Evolutionary conservation across 1,140 invertebrate species (phyloP).

Genomic region (Armadillidium nasatum): DNA sequence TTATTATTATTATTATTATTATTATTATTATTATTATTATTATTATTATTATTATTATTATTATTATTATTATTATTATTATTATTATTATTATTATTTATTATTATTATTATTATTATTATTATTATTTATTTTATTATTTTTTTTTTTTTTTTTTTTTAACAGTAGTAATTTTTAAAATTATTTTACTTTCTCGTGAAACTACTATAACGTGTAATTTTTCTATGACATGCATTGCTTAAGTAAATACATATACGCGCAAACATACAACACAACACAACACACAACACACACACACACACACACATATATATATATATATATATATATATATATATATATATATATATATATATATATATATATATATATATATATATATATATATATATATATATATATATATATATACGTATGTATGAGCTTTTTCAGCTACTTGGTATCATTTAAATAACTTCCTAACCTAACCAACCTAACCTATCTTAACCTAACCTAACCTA

Average conservation of each 20-base stretch:
- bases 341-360: constrained; percentile 14
- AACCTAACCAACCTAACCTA: too few species aligned
- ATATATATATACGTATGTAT: not conserved
- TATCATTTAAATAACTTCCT: too few species aligned
- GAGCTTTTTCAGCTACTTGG: too few species aligned
- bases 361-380: not conserved
- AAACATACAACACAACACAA: too few species aligned
- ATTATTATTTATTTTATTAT: not conserved
- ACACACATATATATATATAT: too few species aligned
- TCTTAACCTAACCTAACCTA: too few species aligned
- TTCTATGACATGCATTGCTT: not conserved
- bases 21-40: not conserved
- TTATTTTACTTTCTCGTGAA: not conserved
- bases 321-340: not conserved
- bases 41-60: constrained; percentile 1
- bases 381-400: too few species aligned
- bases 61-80: constrained; percentile 11
- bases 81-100: constrained; percentile 9
- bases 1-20: constrained; percentile 9
- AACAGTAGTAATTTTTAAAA: not conserved
- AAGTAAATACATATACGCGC: not conserved
- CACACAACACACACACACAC: too few species aligned
- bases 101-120: constrained; percentile 11
- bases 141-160: too few species aligned
- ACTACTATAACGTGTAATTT: not conserved